Base-by-base conservation (phyloP, 2,797 vertebrate species). In the Threskiornis aethiopicus region DNA sequence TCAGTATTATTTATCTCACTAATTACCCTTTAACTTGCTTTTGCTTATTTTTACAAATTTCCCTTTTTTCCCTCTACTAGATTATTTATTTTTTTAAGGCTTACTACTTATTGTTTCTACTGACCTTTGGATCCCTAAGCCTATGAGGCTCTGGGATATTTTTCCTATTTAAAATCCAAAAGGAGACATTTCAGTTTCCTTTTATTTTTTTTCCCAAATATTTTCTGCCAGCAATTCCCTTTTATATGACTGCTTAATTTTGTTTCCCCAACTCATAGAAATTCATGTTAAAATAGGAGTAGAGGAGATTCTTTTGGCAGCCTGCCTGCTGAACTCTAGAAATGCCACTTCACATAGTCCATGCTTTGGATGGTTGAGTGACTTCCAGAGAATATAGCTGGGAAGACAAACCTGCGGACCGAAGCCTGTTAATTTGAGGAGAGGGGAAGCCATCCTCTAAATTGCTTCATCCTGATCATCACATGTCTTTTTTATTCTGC, bases 291-390 rank as follows among this genome's bases (percentile, higher is more conserved):
- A 79, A 89, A 77, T 15, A 79, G 41, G 55, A 94, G 42, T 6
- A 66, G 77, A 58, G 76, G 70, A 90, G 77, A 97, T 97, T 91
- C 77, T 90, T 97, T 90, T 96, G 96, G 91, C 94, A 97, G 93
- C 78, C 57, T 94, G 88, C 90, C 94, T 83, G 66, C 73, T 93
- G 86, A 88, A 94, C 78, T 93, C 81, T 29, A 80, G 71, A 93
- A 93, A 82, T 90, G 96, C 81, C 94, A 90, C 90, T 96, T 97
- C 90, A 89, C 26, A 61, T 96, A 75, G 81, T 49, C 57, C 39
- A 16, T 8, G 33, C 84, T 87, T 80, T 61, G 69, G 90, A 92
- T 69, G 94, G 57, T 75, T 92, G 84, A 95, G 79, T 69, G 76
- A 89, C 42, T 65, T 91, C 52, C 65, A 82, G 78, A 70, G 44